phyloP scores from a whole-genome alignment of 1,140 invertebrate species.

The Drosophila watanabei region DNA sequence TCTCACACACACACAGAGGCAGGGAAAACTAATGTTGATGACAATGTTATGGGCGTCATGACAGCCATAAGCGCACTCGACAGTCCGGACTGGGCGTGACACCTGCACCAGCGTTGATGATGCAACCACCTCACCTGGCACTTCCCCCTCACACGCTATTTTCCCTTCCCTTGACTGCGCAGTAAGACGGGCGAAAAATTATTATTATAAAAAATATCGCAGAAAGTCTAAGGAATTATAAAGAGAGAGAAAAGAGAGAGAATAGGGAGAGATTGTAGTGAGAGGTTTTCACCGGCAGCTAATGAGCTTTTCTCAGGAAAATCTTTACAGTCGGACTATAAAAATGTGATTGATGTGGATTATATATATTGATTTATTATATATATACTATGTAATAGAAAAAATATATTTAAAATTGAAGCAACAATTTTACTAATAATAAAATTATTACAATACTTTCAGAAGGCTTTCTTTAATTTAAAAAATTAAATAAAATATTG shows the following conservation, averaged over 20 bases:
- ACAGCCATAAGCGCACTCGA: conserved; percentile 83
- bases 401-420: background rate
- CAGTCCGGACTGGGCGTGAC: conserved; percentile 64
- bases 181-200: conserved; percentile 42
- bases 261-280: background rate
- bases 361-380: background rate
- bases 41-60: conserved; percentile 84
- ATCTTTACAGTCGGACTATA: background rate
- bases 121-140: conserved; percentile 32
- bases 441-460: background rate
- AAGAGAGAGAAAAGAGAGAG: background rate
- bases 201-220: conserved; percentile 57
- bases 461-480: background rate
- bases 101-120: conserved; percentile 62
- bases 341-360: background rate
- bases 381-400: background rate
- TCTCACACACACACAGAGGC: background rate
- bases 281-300: background rate
- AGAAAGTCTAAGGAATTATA: conserved; percentile 39
- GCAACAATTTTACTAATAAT: background rate
- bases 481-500: background rate
- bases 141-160: background rate
- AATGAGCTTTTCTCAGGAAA: conserved; percentile 11
- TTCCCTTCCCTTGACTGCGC: conserved; percentile 3
- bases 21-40: conserved; percentile 80